Conservation (phyloP, 2,113 vertebrate genomes). For the Apaloderma vittatum region DNA sequence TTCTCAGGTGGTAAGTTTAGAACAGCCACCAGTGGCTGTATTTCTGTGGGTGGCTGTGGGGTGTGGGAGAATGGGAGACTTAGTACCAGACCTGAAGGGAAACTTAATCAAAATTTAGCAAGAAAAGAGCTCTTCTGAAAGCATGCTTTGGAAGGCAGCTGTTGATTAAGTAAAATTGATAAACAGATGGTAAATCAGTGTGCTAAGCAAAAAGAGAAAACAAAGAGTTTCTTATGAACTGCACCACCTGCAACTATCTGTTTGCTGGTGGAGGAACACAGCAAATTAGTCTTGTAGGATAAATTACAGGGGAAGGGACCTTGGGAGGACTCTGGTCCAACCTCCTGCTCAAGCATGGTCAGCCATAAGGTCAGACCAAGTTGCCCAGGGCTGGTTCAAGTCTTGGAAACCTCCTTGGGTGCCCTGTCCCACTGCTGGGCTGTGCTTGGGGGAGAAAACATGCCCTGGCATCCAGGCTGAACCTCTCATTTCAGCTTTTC, state of each 20-base stretch:
- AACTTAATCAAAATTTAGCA: background rate
- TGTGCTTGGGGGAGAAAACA: background rate
- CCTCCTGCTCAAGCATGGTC: background rate
- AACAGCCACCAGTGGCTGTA: rapidly evolving
- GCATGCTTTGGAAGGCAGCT: background rate
- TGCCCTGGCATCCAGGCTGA: background rate
- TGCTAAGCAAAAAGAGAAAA: background rate
- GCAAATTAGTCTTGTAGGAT: background rate
- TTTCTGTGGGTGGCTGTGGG: background rate
- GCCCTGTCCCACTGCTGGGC: background rate
- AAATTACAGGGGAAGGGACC: background rate
- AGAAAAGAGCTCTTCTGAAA: background rate
- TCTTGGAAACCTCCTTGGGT: background rate
- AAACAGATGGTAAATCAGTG: background rate
- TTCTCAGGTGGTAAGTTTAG: background rate
- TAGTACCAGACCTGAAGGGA: background rate
- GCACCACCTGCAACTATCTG: background rate
- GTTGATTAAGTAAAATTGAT: background rate
- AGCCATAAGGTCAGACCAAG: background rate
- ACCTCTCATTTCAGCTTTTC: background rate
- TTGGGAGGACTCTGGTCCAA: rapidly evolving
- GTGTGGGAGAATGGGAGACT: background rate
- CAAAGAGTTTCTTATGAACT: background rate
- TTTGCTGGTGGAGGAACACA: background rate
- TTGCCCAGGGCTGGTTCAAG: background rate